Base-by-base conservation (phyloP, 2,888 invertebrate species). In the Alitta virens region DNA sequence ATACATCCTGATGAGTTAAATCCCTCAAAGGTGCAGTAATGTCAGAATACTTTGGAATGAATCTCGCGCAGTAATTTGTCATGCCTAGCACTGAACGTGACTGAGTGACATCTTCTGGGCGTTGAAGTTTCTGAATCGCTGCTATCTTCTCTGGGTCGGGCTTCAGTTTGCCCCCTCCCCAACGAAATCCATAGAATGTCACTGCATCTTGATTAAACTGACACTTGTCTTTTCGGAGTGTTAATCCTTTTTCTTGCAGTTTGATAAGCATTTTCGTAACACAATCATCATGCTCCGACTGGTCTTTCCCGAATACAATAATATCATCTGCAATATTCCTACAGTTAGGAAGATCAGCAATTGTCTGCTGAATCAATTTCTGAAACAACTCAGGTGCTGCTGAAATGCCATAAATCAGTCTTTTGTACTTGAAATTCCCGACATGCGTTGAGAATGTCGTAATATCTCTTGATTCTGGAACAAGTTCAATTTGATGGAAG, bases 41-140 rank as follows among this genome's bases (percentile, higher is more conserved):
- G 2, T 26, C 16, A 2, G 54, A 3, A 2, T 12, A 54, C 5
- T 38, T 18, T n/a, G 7, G 5, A 9, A 54, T 38, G 33, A 27
- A 54, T 33, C 54, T 14, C 12, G 54, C 3, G 33, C 54, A 18
- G 18, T 26, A 54, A n/a, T 27, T 5, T 16, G 73, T 51, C 38
- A 50, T 54, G 0, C 74, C 72, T 2, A 74, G 38, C 53, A 72
- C 71, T 1, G 70, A 67, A 5, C 66, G 58, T 16, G 75, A 56
- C 27, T 74, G 63, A 18, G 46, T 16, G 3, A n/a, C 49, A 53
- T 71, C 68, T 26, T 60, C 65, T 1, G 73, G 73, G 0, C 54
- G 55, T 25, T 72, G 71, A 60, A 69, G 67, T 16, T 71, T 14
- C 23, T 25, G 7, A 21, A 42, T 53, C n/a, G 60, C 60, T 25